phyloP scores from a whole-genome alignment of 2,113 vertebrate species.

The Antechinus stuartii region DNA sequence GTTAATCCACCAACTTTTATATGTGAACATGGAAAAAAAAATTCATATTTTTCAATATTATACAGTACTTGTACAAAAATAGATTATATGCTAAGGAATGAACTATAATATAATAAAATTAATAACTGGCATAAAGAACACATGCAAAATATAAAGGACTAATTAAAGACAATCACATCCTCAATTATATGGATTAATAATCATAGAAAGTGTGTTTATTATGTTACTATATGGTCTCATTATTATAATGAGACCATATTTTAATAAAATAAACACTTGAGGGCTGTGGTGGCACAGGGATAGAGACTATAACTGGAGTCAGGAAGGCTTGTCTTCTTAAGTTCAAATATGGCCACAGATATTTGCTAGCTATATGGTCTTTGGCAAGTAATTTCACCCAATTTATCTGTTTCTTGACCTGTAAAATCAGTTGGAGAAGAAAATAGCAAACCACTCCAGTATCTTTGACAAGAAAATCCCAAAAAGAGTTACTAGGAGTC shows the following conservation, averaged over 20 bases:
- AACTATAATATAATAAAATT: not conserved
- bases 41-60: not conserved
- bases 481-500: not conserved
- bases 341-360: not conserved
- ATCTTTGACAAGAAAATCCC: not conserved
- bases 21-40: not conserved
- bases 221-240: too few relatives aligned
- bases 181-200: not conserved
- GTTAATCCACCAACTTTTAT: not conserved
- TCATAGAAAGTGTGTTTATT: not conserved
- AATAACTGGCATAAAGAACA: not conserved
- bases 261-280: not conserved
- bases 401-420: not conserved
- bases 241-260: not conserved
- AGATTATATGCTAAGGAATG: too few relatives aligned
- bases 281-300: not conserved
- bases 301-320: not conserved
- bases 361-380: not conserved
- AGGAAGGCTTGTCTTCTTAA: not conserved
- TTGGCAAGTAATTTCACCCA: not conserved
- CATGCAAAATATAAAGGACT: not conserved
- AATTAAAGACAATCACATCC: not conserved
- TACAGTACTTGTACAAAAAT: not conserved
- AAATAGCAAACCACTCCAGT: not conserved
- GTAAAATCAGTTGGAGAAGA: not conserved